A percentile compares a stretch with the other conserved stretches of the same genome.
phyloP scores from a whole-genome alignment of 2,113 vertebrate species.

The Passer domesticus region DNA sequence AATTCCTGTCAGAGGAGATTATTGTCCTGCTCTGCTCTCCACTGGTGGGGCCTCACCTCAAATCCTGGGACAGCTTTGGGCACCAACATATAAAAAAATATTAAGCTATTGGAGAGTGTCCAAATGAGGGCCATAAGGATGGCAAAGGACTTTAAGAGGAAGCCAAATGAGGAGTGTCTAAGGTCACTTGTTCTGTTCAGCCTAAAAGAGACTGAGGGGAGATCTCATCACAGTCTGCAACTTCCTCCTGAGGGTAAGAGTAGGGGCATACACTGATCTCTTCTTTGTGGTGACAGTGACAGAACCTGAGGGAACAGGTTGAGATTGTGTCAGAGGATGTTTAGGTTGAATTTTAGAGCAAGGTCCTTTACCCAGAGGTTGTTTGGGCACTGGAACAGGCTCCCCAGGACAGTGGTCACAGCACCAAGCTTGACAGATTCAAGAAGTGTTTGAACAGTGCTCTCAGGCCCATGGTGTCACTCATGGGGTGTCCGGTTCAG shows the following conservation, averaged over 20 bases:
- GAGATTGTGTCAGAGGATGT: background rate
- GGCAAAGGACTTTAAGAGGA: background rate
- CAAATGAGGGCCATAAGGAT: background rate
- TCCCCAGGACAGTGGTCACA: background rate
- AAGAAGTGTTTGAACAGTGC: background rate
- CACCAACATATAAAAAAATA: background rate
- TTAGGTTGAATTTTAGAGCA: background rate
- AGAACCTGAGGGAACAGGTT: background rate
- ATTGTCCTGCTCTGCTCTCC: background rate
- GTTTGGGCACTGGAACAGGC: background rate
- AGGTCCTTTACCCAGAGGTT: background rate
- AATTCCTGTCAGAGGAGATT: background rate
- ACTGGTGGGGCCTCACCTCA: background rate
- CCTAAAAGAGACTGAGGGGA: background rate
- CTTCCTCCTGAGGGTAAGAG: rapidly evolving
- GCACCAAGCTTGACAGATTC: background rate
- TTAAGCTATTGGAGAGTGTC: background rate
- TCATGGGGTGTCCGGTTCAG: background rate
- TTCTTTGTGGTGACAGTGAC: background rate
- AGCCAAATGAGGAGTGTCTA: background rate
- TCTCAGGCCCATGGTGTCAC: background rate
- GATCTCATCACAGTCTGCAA: rapidly evolving
- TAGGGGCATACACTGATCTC: background rate
- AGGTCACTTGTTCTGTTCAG: background rate
- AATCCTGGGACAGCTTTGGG: background rate